Percentiles rank a stretch among this genome's conserved stretches.
These are phyloP conservation scores for Polymixis lichenea DNA, from an alignment of 2,888 invertebrate genomes.

Conservation along the genomic window DNA sequence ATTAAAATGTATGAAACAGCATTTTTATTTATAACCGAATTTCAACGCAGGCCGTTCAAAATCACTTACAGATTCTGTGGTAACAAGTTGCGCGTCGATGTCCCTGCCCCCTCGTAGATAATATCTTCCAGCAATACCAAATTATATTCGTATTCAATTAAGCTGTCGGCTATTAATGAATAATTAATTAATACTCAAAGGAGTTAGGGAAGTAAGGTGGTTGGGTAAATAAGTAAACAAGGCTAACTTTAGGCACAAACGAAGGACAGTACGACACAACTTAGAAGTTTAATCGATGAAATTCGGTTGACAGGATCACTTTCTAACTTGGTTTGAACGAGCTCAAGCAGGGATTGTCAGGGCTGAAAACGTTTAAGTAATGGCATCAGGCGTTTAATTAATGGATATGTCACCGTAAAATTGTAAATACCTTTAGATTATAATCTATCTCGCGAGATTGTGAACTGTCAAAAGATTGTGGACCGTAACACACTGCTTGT, in stretches of 20 bases:
- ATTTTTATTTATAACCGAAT: no score
- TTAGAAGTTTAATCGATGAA: slow-evolving; percentile 18
- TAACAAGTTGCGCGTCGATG: no score
- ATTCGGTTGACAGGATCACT: not conserved
- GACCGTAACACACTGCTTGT: no score
- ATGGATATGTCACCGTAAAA: no score
- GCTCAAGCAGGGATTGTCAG: not conserved
- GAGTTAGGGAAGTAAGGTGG: slow-evolving; percentile 4
- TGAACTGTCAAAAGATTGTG: no score
- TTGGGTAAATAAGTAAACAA: slow-evolving; percentile 31
- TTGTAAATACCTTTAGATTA: no score
- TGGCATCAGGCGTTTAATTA: not conserved
- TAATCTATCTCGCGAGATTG: no score
- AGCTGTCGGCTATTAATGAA: slow-evolving; percentile 24
- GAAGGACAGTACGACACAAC: not conserved
- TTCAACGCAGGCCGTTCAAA: no score
- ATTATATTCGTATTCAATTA: slow-evolving; percentile 45
- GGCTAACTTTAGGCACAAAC: slow-evolving; percentile 19
- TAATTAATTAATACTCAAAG: slow-evolving; percentile 29
- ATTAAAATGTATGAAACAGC: no score
- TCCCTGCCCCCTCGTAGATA: not conserved
- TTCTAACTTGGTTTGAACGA: not conserved
- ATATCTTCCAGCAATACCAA: slow-evolving; percentile 6
- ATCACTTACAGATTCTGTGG: no score
- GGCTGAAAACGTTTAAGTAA: not conserved